Evolutionary conservation across 2,113 vertebrate species (phyloP).

Genomic region (Aptenodytes patagonicus): DNA sequence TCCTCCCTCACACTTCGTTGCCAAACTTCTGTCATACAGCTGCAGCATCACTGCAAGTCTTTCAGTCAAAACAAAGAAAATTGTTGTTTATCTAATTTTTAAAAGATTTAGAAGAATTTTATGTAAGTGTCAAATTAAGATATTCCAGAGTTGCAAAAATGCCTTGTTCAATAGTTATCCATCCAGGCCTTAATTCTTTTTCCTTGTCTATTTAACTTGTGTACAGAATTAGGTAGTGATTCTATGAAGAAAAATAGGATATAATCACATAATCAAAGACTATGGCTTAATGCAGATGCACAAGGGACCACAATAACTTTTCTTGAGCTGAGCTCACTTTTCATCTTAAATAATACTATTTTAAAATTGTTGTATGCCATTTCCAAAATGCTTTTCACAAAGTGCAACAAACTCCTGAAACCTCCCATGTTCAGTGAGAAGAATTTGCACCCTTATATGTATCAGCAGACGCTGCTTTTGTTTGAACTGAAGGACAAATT

Average conservation of each 20-base stretch:
- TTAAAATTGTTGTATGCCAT: neutral
- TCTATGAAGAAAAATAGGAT: neutral
- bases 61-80: neutral
- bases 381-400: neutral
- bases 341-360: neutral
- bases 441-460: neutral
- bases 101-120: neutral
- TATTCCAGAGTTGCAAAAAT: neutral
- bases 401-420: neutral
- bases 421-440: neutral
- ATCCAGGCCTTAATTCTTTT: neutral
- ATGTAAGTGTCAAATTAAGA: neutral
- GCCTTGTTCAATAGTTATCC: neutral
- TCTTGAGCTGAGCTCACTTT: neutral
- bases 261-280: neutral
- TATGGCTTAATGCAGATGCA: neutral
- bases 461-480: neutral
- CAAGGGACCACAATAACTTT: neutral
- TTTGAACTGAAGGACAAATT: neutral
- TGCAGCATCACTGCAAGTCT: neutral
- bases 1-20: neutral
- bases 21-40: neutral
- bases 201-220: neutral
- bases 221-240: neutral
- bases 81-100: neutral